Base-by-base conservation (phyloP, 2,888 invertebrate species). In the Chloroclystis v-ata region DNA sequence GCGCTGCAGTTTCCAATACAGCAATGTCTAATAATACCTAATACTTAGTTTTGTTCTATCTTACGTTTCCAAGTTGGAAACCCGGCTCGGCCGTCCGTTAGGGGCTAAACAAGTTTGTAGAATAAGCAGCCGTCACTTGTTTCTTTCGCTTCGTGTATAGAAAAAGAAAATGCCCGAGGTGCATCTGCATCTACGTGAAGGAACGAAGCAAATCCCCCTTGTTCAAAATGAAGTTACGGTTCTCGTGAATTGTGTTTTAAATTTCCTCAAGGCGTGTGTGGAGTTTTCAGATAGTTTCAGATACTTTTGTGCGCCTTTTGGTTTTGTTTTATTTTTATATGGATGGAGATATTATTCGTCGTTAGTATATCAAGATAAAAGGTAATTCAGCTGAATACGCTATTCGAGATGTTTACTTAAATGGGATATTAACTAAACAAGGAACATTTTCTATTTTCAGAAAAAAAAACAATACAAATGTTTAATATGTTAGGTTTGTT, bases 211-310 rank as follows among this genome's bases (percentile, higher is more conserved):
- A 78, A 81, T 78, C 75, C 78, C 75, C 75, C 75, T 72, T 72
- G 71, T 77, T 76, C 73, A 72, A 78, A 84, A 84, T 75, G 72
- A 78, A 84, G 82, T 82, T 82, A 82, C 78, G 71, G 70, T 78
- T 78, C 69, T 69, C 76, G 71, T 76, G 75, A 75, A 82, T 78
- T 77, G 78, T 79, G 68, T 81, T 75, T 66, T 82, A 56, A 77
- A 75, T 80, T 78, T 80, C 78, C 73, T 62, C 66, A 63, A 63
- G 55, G 66, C 71, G 69, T 76, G 72, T 76, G 77, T 66, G 69
- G 78, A 77, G 70, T 78, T 78, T 59, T n/a, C 60, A 61, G 63
- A 75, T 71, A 70, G 70, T 75, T 75, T 49, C 57, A 60, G 60
- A 68, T 62, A 61, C n/a, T 37, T 37, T 66, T 6, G 14, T 5